Conservation (phyloP, 1,140 invertebrate genomes). For the Drosophila parabipectinata region DNA sequence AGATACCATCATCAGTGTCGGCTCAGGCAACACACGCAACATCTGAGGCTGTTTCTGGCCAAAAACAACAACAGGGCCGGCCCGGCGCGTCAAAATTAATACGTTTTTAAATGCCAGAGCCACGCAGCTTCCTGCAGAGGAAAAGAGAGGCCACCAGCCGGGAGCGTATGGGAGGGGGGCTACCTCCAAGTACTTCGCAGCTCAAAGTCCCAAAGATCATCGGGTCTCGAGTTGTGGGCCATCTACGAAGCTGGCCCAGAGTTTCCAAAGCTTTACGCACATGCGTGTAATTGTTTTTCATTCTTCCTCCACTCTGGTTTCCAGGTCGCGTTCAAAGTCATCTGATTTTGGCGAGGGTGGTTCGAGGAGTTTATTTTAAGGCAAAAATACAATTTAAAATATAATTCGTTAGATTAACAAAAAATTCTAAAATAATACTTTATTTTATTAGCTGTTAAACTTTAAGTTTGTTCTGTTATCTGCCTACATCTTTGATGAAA, state of each 20-base stretch:
- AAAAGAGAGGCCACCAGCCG: not conserved
- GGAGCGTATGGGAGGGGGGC: not conserved
- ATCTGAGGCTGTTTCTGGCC: not conserved
- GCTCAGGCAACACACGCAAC: conserved; percentile 46
- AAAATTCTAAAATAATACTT: too few relatives aligned
- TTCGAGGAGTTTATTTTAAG: not conserved
- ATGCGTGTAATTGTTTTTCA: conserved; percentile 78
- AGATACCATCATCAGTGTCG: conserved; percentile 60
- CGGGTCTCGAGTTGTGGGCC: not conserved
- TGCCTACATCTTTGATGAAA: too few relatives aligned
- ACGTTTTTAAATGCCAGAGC: conserved; percentile 80
- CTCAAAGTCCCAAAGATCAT: conserved; percentile 24
- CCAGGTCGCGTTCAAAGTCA: conserved; percentile 40
- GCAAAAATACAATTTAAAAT: not conserved
- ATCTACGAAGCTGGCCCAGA: conserved; percentile 13
- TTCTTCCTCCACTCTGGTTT: conserved; percentile 40
- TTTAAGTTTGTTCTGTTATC: too few relatives aligned
- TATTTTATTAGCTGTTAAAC: too few relatives aligned
- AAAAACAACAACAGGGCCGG: conserved; percentile 8
- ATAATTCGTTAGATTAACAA: too few relatives aligned
- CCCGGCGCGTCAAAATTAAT: conserved; percentile 78
- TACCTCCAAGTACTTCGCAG: not conserved
- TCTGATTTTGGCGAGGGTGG: conserved; percentile 40
- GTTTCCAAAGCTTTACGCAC: conserved; percentile 69
- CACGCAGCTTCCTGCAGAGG: conserved; percentile 76